Evolutionary conservation across 2,797 vertebrate genomes (phyloP), one percentile per base, ranked within the genome.

Genomic region (Eurystomus glaucurus): DNA sequence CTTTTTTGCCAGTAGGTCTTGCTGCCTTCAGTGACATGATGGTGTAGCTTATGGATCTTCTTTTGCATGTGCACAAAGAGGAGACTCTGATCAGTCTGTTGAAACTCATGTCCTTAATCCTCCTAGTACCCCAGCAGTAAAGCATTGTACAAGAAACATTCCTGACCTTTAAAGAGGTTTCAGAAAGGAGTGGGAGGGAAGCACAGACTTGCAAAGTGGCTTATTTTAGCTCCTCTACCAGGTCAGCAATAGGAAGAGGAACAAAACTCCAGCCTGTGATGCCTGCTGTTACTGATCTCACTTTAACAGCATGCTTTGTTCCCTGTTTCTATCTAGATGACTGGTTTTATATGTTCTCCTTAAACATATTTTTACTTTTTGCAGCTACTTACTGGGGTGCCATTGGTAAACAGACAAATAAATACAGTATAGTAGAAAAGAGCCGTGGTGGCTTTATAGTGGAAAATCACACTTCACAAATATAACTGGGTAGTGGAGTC

Each of bases 311-410:
- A 41, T 22, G 35, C 9, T 39, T 77, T 71, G 20, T 48, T 71
- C 52, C 10, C 11, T 83, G 0, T 13, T 82, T 95, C 72, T 69
- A 37, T 48, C 26, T 69, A 45, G n/a, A n/a, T 33, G 14, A 25
- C 13, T 17, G 21, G 8, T 33, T 85, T 85, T 46, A 4, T 62
- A 66, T 51, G 18, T 51, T 77, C 29, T 76, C 23, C 58, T 78
- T 74, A 54, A 88, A 54, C 2, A 50, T 14, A 79, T 46, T 76
- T 68, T 77, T 87, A 35, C 10, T 52, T 95, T 90, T 76, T 72
- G 52, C 19, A 19, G 35, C 22, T 93, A 11, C 6, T 90, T 5
- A 43, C 31, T 62, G 41, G 4, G 76, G 9, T 37, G 41, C 37
- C 23, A n/a, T 54, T 69, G 14, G 10, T 69, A 50, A 33, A 14